A percentile compares a stretch with the other conserved stretches of the same genome.
Conservation (phyloP, 1,140 invertebrate genomes). For the Zaprionus inermis region DNA sequence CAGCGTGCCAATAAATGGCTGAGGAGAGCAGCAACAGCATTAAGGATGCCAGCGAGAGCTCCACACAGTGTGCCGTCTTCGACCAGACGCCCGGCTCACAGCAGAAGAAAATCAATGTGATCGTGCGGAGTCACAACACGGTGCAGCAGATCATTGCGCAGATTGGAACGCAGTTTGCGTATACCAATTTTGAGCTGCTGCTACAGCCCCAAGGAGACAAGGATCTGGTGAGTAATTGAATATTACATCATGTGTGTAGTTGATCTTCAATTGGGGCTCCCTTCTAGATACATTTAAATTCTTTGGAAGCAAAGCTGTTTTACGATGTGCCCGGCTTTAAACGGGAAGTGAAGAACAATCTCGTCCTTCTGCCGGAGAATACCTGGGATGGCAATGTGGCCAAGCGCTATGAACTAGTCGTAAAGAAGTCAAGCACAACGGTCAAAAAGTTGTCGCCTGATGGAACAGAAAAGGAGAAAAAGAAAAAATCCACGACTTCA, state of each 20-base stretch:
- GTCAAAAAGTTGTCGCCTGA: constrained; percentile 33
- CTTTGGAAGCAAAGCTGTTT: constrained; percentile 48
- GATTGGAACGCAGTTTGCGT: constrained; percentile 85
- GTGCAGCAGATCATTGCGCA: constrained; percentile 85
- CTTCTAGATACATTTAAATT: constrained; percentile 71
- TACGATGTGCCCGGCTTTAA: constrained; percentile 73
- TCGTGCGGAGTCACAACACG: constrained; percentile 85
- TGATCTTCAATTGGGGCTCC: not conserved
- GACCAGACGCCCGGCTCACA: constrained; percentile 85
- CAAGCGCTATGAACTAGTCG: constrained; percentile 69
- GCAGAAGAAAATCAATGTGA: constrained; percentile 84
- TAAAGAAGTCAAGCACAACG: constrained; percentile 47
- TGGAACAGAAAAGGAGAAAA: constrained; percentile 52
- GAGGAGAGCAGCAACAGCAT: constrained; percentile 34
- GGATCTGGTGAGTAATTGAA: constrained; percentile 54
- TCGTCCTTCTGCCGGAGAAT: constrained; percentile 66
- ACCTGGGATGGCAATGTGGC: constrained; percentile 70
- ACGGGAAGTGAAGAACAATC: constrained; percentile 63
- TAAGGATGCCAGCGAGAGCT: constrained; percentile 77
- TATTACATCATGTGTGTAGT: not conserved
- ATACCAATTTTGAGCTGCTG: constrained; percentile 85
- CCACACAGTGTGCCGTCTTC: constrained; percentile 85
- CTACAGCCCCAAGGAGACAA: constrained; percentile 72
- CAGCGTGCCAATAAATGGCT: constrained; percentile 41
- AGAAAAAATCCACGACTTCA: constrained; percentile 31